These are phyloP conservation scores for Ariolimax columbianus DNA, from an alignment of 2,888 invertebrate genomes.

Conservation along the genomic window DNA sequence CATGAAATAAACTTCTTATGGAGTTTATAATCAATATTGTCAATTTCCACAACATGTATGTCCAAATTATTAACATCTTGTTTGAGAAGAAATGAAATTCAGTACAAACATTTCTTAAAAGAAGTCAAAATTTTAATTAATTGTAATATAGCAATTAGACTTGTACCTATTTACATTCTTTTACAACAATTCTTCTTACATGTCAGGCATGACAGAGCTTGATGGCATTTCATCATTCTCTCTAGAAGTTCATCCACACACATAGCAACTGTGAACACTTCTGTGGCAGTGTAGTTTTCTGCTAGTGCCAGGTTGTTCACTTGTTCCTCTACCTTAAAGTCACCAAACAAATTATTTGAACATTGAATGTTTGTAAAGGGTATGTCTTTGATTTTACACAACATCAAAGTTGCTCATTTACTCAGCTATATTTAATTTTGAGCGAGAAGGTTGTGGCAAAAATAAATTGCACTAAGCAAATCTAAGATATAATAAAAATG, in stretches of 20 bases:
- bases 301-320: background rate
- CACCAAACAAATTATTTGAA: background rate
- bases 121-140: too few species aligned
- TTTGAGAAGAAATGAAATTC: background rate
- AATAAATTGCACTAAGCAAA: too few species aligned
- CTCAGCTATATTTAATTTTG: too few species aligned
- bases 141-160: too few species aligned
- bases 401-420: too few species aligned
- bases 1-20: too few species aligned
- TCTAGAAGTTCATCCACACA: slow-evolving; percentile 31
- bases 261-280: background rate
- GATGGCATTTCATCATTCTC: background rate
- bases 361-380: background rate
- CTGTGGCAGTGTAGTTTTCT: background rate
- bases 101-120: too few species aligned
- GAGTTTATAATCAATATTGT: too few species aligned
- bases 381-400: background rate
- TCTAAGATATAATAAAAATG: too few species aligned
- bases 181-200: background rate
- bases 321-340: slow-evolving; percentile 15
- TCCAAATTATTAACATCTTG: too few species aligned
- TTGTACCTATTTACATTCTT: background rate
- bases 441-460: too few species aligned
- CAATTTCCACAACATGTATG: too few species aligned
- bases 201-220: slow-evolving; percentile 6